Evolutionary conservation across 2,113 vertebrate genomes (phyloP), one percentile per base, ranked within the genome.

Genomic region (Ictidomys tridecemlineatus): DNA sequence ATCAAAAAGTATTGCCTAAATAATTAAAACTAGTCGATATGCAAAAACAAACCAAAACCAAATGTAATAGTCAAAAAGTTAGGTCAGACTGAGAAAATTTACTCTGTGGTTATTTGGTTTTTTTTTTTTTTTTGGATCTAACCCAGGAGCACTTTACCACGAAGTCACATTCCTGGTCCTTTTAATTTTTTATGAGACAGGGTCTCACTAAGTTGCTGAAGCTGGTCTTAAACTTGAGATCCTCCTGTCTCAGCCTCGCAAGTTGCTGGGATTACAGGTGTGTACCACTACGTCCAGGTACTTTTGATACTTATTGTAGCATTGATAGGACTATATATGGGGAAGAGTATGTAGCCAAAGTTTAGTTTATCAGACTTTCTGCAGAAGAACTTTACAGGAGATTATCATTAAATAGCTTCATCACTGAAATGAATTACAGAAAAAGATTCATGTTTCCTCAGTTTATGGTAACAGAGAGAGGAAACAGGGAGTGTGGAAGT

Each of bases 21-120:
- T 90, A 95, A 85, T 89, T 65, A 88, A 96, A 97, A 87, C 65
- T 17, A 78, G 34, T 28, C 32, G 34, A 77, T 63, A 76, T 51
- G 11, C 34, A 86, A 91, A 94, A 94, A 67, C n/a, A 86, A 95
- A 67, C 42, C 1, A 30, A 94, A 86, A 45, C 11, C 22, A 56
- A 85, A 84, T 48, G 53, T 17, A 39, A 93, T 0, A 65, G 76
- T 80, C 6, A 85, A 90, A 94, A 94, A 45, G 69, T 80, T 48
- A 87, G 39, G 61, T 67, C 13, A 87, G 22, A 70, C 0, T 76
- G 37, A 94, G n/a, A 30, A 89, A 22, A 74, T 79, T 76, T 76
- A 53, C 6, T 58, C 20, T 58, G 45, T 45, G 45, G 45, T 45
- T 45, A 45, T 45, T 45, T 45, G 45, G 42, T 45, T 45, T 45